These are phyloP conservation scores for Aphrophora alni DNA, from an alignment of 2,888 invertebrate species.

Conservation along the genomic window DNA sequence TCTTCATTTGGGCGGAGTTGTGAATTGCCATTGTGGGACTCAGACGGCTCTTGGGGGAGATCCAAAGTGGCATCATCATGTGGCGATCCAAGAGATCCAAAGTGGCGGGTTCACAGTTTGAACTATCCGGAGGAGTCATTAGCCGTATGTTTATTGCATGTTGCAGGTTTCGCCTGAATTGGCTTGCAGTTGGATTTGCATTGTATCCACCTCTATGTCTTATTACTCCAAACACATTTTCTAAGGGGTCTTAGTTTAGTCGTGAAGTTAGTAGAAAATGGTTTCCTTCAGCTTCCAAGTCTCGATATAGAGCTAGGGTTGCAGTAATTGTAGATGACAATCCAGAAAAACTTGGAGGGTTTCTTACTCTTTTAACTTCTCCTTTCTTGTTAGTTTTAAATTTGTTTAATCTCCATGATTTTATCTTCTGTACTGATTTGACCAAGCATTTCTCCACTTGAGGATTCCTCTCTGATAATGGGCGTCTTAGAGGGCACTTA, in stretches of 20 bases:
- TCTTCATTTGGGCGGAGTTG: neutral
- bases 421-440: neutral
- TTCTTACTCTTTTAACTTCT: neutral
- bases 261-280: neutral
- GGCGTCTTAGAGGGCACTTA: neutral
- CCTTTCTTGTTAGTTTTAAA: neutral
- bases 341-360: slow-evolving; percentile 13
- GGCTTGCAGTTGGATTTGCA: slow-evolving; percentile 3
- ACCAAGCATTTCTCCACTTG: neutral
- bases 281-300: neutral
- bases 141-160: slow-evolving; percentile 11
- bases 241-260: slow-evolving; percentile 13
- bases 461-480: neutral
- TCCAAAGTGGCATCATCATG: neutral
- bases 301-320: neutral
- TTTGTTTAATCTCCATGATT: slow-evolving; percentile 11
- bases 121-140: neutral
- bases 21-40: neutral
- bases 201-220: slow-evolving; percentile 18
- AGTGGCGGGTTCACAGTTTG: slow-evolving; percentile 4
- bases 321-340: neutral
- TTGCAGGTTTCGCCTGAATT: slow-evolving; percentile 16
- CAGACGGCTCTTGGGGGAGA: neutral
- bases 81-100: too few species aligned
- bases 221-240: slow-evolving; percentile 20